These are phyloP conservation scores for Schlechtendalia chinensis DNA, from an alignment of 1,140 invertebrate species.

Conservation along the genomic window DNA sequence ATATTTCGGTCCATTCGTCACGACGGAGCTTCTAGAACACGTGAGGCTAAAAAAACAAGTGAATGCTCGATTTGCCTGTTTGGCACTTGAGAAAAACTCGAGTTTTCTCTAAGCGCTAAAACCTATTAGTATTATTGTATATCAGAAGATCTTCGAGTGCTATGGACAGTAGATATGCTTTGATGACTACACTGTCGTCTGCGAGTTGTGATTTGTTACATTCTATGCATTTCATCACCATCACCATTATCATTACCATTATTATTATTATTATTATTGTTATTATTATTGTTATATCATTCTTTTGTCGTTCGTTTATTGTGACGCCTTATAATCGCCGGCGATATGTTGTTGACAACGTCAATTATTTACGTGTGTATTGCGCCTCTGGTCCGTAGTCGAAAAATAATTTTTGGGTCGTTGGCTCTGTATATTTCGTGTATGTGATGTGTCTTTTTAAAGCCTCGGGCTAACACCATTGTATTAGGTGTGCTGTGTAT, in stretches of 20 bases:
- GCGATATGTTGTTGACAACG: constrained; percentile 10
- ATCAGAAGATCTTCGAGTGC: background rate
- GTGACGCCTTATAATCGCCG: constrained; percentile 45
- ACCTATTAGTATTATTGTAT: no score
- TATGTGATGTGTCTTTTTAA: background rate
- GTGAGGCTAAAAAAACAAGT: no score
- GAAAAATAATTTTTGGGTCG: constrained; percentile 37
- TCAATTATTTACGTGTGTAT: constrained; percentile 47
- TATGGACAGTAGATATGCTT: background rate
- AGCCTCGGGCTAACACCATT: constrained; percentile 13
- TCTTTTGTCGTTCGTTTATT: constrained; percentile 38
- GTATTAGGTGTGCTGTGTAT: no score
- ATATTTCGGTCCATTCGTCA: no score
- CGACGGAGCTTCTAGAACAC: no score
- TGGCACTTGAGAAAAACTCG: background rate
- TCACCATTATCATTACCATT: background rate
- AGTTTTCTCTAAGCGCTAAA: no score
- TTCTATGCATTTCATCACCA: constrained; percentile 13
- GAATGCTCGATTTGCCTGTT: no score
- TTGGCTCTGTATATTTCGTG: constrained; percentile 29
- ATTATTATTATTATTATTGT: constrained; percentile 7
- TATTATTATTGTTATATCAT: constrained; percentile 13
- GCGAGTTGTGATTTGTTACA: background rate
- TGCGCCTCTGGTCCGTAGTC: background rate
- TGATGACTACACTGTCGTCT: background rate